phyloP scores from a whole-genome alignment of 2,888 invertebrate species.

The Lymantria monacha region DNA sequence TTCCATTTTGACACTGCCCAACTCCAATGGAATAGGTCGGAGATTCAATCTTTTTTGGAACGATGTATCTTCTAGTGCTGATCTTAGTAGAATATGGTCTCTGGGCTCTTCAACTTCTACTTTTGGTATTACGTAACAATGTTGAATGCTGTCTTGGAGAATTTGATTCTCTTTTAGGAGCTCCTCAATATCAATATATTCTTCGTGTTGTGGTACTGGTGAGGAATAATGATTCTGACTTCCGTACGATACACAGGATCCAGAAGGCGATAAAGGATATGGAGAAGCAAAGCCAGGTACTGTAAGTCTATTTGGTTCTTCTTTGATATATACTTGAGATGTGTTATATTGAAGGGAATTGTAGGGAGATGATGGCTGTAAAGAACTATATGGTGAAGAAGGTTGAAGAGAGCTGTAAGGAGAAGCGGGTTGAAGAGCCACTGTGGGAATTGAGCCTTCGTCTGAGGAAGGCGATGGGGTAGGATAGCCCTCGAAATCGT shows the following conservation, averaged over 20 bases:
- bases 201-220: constrained; percentile 82
- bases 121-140: constrained; percentile 76
- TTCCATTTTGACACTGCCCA: constrained; percentile 86
- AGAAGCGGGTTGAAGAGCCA: constrained; percentile 81
- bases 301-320: constrained; percentile 77
- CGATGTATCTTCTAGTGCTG: constrained; percentile 91
- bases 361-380: constrained; percentile 38
- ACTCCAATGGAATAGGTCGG: constrained; percentile 87
- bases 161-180: constrained; percentile 82
- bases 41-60: constrained; percentile 93
- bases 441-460: constrained; percentile 81
- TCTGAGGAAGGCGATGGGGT: constrained; percentile 77
- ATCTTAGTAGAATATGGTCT: constrained; percentile 89
- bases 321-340: constrained; percentile 69
- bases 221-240: constrained; percentile 81
- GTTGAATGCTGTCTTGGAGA: constrained; percentile 71
- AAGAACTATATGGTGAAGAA: constrained; percentile 75
- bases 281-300: constrained; percentile 78
- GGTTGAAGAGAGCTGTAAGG: constrained; percentile 80
- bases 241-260: constrained; percentile 78
- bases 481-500: constrained; percentile 76
- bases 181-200: constrained; percentile 84
- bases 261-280: constrained; percentile 82
- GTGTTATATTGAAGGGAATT: constrained; percentile 51
- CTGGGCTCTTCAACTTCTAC: constrained; percentile 81